phyloP scores from a whole-genome alignment of 2,113 vertebrate species.

The Alligator sinensis region DNA sequence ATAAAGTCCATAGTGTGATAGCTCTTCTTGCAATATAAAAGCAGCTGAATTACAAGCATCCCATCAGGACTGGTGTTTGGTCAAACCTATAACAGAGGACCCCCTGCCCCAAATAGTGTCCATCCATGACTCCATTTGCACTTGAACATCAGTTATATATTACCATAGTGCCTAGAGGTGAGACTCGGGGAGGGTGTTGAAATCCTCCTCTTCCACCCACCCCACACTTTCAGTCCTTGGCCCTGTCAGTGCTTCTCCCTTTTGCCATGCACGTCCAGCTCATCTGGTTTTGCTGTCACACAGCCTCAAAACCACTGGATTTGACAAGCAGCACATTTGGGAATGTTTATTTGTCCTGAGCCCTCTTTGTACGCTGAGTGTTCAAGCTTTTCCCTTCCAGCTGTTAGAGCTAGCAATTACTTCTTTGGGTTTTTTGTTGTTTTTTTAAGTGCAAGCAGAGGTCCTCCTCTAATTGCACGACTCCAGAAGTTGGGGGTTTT shows the following conservation, averaged over 20 bases:
- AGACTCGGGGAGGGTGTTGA: rapidly evolving
- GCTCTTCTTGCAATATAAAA: no score
- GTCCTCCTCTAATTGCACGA: neutral
- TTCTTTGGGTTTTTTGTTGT: neutral
- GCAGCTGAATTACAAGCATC: neutral
- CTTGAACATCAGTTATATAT: neutral
- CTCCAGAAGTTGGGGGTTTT: neutral
- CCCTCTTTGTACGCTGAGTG: neutral
- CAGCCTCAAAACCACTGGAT: neutral
- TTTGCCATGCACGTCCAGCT: no score
- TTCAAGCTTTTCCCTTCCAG: neutral
- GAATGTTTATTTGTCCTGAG: neutral
- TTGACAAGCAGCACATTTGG: neutral
- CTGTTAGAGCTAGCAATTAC: neutral
- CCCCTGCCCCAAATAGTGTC: neutral
- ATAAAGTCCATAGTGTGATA: neutral
- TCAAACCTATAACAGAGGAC: neutral
- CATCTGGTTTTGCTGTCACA: neutral
- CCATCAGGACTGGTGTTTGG: neutral
- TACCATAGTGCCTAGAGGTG: neutral
- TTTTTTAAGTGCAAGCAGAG: neutral
- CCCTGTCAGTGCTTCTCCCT: no score
- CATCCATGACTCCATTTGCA: no score
- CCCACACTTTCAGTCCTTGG: neutral
- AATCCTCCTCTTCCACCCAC: neutral